These are phyloP conservation scores for Gouania willdenowi DNA, from an alignment of 2,797 vertebrate genomes.

Conservation along the genomic window DNA sequence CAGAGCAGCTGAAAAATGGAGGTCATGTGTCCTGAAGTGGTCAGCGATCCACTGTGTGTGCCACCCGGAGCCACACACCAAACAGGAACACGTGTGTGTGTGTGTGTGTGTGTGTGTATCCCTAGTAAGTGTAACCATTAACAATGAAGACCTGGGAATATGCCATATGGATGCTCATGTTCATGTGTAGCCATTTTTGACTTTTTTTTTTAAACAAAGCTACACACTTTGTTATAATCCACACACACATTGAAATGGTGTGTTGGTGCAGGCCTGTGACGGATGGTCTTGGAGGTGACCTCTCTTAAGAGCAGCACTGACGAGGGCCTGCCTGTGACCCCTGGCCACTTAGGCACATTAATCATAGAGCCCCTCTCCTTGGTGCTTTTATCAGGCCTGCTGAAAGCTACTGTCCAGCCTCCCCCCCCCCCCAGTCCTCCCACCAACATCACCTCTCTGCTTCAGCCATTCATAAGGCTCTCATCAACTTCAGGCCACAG, in stretches of 20 bases:
- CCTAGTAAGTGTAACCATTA: background rate
- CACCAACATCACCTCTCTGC: conserved; percentile 51
- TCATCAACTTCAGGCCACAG: conserved; percentile 86
- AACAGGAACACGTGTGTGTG: conserved; percentile 11
- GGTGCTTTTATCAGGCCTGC: conserved; percentile 79
- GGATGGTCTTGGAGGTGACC: conserved; percentile 83
- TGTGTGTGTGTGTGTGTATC: no score
- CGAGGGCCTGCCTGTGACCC: conserved; percentile 82
- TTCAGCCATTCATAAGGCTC: conserved; percentile 72
- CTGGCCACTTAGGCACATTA: conserved; percentile 93
- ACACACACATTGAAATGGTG: conserved; percentile 19
- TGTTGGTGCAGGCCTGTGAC: conserved; percentile 64
- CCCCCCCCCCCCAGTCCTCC: conserved; percentile 38
- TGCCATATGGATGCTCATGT: background rate
- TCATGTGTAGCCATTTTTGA: background rate
- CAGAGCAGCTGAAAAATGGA: conserved; percentile 61
- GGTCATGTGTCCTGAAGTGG: conserved; percentile 64
- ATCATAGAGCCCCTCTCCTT: conserved; percentile 83
- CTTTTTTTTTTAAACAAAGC: background rate
- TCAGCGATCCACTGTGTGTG: conserved; percentile 56
- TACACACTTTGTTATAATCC: no score
- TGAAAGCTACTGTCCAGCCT: conserved; percentile 90
- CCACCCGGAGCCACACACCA: conserved; percentile 38
- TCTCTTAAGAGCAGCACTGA: conserved; percentile 84
- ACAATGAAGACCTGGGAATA: conserved; percentile 6